phyloP scores from a whole-genome alignment of 2,888 invertebrate species.

The Rambutsinella grinnellia region DNA sequence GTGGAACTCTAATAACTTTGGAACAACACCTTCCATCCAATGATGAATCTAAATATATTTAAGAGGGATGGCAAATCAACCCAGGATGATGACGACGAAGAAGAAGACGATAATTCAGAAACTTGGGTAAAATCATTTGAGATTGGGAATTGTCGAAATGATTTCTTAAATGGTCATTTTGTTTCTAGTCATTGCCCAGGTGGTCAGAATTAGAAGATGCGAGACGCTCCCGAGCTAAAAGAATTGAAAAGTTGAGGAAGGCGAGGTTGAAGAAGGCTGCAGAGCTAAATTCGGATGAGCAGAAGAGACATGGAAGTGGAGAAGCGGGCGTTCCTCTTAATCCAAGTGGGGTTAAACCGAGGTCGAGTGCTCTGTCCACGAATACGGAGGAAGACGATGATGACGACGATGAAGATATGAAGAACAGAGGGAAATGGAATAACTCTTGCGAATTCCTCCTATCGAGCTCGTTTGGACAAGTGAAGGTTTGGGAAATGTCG shows the following conservation, averaged over 20 bases:
- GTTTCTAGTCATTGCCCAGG: too few relatives aligned
- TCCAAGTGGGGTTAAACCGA: too few relatives aligned
- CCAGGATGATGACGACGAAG: too few relatives aligned
- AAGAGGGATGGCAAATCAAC: too few relatives aligned
- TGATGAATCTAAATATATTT: too few relatives aligned
- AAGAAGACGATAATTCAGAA: too few relatives aligned
- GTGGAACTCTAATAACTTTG: too few relatives aligned
- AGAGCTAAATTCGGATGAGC: not conserved
- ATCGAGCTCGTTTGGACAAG: conserved; percentile 81
- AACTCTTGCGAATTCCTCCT: conserved; percentile 76
- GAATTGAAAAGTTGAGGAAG: not conserved
- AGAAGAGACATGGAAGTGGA: not conserved
- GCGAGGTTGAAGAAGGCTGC: not conserved
- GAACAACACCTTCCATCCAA: too few relatives aligned
- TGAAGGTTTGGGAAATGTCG: conserved; percentile 75
- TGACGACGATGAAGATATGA: conserved; percentile 8
- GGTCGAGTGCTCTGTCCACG: not conserved
- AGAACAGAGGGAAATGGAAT: conserved; percentile 71
- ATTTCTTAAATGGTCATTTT: too few relatives aligned
- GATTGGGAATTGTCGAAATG: too few relatives aligned
- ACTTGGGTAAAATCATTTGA: too few relatives aligned
- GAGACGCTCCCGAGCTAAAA: not conserved
- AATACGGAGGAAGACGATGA: not conserved
- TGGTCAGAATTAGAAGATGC: not conserved
- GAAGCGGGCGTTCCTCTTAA: too few relatives aligned